phyloP scores from a whole-genome alignment of 2,797 vertebrate species.

The Dromococcyx pavoninus region DNA sequence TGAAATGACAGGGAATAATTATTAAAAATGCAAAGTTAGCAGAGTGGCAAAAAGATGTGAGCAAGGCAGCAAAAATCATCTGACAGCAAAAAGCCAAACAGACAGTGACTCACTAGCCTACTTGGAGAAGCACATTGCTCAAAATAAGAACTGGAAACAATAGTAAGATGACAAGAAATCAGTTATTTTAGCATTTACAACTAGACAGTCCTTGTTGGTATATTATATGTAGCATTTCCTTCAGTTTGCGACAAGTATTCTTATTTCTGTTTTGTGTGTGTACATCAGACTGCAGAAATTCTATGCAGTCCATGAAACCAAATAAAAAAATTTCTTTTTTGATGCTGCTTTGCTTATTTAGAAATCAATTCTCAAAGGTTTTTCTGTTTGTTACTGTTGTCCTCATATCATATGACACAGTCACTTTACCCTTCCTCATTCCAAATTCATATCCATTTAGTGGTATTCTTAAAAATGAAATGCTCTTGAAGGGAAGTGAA shows the following conservation, averaged over 20 bases:
- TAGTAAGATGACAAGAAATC: neutral
- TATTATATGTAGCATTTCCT: neutral
- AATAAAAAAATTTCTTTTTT: neutral
- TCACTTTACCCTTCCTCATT: neutral
- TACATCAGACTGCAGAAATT: neutral
- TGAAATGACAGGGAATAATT: neutral
- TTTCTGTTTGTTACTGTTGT: neutral
- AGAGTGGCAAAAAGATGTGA: neutral
- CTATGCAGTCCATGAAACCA: neutral
- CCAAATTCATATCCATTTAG: neutral
- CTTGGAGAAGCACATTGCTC: neutral
- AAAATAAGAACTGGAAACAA: neutral
- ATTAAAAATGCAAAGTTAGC: neutral
- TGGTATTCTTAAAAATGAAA: neutral
- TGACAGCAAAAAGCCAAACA: neutral
- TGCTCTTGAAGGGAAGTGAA: neutral
- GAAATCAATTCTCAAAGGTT: neutral
- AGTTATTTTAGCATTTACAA: neutral
- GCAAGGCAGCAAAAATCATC: neutral
- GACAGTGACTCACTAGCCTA: neutral
- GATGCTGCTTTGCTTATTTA: neutral
- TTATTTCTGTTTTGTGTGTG: neutral
- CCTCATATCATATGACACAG: neutral
- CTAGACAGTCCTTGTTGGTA: neutral
- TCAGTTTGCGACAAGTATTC: neutral